Evolutionary conservation across 2,113 vertebrate species (phyloP).

Genomic region (Platysternon megacephalum): DNA sequence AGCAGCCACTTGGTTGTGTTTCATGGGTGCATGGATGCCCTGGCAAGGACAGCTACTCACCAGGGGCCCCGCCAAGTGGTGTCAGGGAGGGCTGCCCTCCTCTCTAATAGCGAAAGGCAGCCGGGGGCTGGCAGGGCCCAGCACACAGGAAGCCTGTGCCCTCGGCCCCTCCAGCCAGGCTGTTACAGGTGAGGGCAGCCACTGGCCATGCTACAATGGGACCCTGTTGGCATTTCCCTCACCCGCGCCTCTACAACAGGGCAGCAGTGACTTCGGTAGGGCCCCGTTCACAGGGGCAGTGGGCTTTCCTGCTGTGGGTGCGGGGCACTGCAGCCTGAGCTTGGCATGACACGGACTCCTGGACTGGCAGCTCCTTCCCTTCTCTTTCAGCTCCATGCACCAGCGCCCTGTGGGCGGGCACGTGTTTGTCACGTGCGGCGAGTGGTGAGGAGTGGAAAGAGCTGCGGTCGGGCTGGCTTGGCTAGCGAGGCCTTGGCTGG

Average conservation of each 20-base stretch:
- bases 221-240: not conserved
- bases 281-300: not conserved
- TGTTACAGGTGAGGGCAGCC: not conserved
- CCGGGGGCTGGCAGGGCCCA: too few relatives aligned
- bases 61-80: not conserved
- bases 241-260: rapidly evolving
- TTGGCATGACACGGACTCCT: not conserved
- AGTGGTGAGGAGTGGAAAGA: not conserved
- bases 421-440: too few relatives aligned
- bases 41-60: not conserved
- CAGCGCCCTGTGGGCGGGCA: rapidly evolving
- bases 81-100: not conserved
- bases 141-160: not conserved
- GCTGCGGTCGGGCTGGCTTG: not conserved
- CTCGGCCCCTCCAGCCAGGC: not conserved
- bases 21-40: not conserved
- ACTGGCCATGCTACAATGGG: not conserved
- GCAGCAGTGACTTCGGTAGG: not conserved
- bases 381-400: not conserved
- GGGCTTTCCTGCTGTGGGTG: too few relatives aligned
- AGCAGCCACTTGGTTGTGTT: not conserved
- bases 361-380: not conserved
- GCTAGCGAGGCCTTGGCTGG: not conserved
- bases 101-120: not conserved
- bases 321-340: not conserved